phyloP scores from a whole-genome alignment of 2,113 vertebrate species.

The Coptodon rendalli region DNA sequence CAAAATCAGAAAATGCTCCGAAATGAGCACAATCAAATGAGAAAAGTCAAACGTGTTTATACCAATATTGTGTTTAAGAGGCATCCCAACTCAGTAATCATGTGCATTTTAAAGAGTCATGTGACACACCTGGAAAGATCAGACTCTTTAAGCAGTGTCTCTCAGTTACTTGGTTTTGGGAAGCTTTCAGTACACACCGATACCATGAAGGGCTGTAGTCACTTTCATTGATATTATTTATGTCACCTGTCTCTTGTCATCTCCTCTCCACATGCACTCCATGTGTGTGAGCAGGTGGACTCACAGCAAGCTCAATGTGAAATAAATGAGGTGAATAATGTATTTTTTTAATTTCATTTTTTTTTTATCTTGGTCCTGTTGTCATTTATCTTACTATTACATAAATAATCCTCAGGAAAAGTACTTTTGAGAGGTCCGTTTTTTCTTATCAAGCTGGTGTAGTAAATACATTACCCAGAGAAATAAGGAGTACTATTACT shows the following conservation, averaged over 20 bases:
- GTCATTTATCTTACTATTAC: neutral
- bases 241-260: neutral
- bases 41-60: fast-evolving
- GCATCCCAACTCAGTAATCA: neutral
- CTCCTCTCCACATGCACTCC: neutral
- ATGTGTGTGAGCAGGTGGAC: neutral
- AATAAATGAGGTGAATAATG: neutral
- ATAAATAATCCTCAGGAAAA: neutral
- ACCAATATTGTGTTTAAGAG: neutral
- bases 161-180: neutral
- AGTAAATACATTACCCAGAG: neutral
- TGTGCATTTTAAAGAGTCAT: neutral
- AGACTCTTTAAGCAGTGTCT: neutral
- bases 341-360: neutral
- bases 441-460: neutral
- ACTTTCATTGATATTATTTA: neutral
- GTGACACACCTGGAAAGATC: neutral
- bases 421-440: neutral
- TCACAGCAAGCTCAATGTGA: neutral
- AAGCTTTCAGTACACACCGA: fast-evolving
- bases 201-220: fast-evolving
- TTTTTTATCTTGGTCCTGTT: neutral
- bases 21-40: neutral
- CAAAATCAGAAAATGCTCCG: neutral
- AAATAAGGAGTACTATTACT: neutral